A percentile compares a stretch with the other conserved stretches of the same genome.
These are phyloP conservation scores for Apis laboriosa DNA, from an alignment of 1,140 invertebrate species.

Conservation along the genomic window DNA sequence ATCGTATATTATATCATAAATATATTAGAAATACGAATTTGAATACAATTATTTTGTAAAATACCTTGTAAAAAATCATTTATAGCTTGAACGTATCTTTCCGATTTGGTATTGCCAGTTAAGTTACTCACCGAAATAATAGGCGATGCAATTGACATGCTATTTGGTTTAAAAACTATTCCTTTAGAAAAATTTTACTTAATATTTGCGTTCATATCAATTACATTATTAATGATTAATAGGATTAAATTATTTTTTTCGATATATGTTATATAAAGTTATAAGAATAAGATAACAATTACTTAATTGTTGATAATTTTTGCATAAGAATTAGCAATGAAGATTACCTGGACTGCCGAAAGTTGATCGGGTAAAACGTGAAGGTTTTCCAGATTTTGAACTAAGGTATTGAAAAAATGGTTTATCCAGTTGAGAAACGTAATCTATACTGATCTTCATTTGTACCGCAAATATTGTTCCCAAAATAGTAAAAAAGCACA, in stretches of 20 bases:
- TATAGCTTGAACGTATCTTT: constrained; percentile 57
- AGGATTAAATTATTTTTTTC: no score
- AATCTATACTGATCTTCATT: constrained; percentile 69
- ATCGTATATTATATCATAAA: neutral
- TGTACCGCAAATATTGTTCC: constrained; percentile 86
- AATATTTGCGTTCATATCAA: neutral
- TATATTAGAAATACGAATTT: neutral
- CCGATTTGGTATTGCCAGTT: neutral
- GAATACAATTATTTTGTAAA: neutral
- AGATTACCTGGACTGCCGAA: constrained; percentile 55
- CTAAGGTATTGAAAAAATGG: constrained; percentile 58
- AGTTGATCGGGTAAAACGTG: constrained; percentile 1
- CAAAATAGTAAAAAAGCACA: constrained; percentile 90
- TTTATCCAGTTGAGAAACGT: constrained; percentile 56
- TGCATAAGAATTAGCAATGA: neutral
- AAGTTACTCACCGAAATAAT: constrained; percentile 63
- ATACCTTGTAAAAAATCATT: constrained; percentile 63
- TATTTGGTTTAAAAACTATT: constrained; percentile 65
- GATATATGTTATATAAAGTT: neutral
- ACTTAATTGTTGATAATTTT: neutral
- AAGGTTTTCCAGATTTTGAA: neutral
- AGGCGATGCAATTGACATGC: constrained; percentile 49
- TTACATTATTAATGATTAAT: neutral
- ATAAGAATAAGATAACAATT: no score
- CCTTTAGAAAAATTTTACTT: constrained; percentile 52